Evolutionary conservation across 2,888 invertebrate genomes (phyloP), one percentile per base, ranked within the genome.

Genomic region (Torymus texanus): DNA sequence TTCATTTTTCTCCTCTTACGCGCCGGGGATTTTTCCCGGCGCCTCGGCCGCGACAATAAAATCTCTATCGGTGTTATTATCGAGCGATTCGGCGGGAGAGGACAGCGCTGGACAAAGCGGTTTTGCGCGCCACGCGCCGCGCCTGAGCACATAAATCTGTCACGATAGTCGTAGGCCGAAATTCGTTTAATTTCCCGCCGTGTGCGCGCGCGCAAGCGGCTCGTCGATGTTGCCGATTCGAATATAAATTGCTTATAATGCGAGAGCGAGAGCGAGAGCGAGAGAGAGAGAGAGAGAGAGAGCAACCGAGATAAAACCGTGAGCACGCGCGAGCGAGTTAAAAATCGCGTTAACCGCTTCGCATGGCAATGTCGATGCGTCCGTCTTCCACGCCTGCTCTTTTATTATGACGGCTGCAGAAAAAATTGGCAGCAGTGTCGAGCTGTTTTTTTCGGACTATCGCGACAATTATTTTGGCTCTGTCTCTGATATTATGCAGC

Each of bases 161-260:
- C 67, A 62, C 53, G 73, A 74, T 74, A 61, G 73, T 73, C 73
- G 67, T 74, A 67, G 70, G 74, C 68, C 70, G 78, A 79, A 78
- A 79, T 79, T 79, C 78, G 78, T 79, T 79, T 74, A 74, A 79
- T 74, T 79, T 79, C 70, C 74, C 70, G 41, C 8, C 41, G 21
- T 21, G 75, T 10, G 62, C 53, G 53, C 73, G 29, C 18, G 21
- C 21, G 21, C 21, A 21, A 21, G 2, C 21, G 21, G 21, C 21
- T 21, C 51, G n/a, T 61, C 75, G 68, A 68, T 68, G 68, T 62
- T 63, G 74, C 70, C 74, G 78, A 79, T 79, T 74, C 78, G 78
- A 79, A 79, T 79, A 79, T 74, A 79, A 79, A 79, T 79, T 68
- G 78, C 74, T 74, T 79, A 70, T 79, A 79, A 79, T 79, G 78